Conservation (phyloP, 1,140 invertebrate genomes). For the Holcopasites calliopsidis region DNA sequence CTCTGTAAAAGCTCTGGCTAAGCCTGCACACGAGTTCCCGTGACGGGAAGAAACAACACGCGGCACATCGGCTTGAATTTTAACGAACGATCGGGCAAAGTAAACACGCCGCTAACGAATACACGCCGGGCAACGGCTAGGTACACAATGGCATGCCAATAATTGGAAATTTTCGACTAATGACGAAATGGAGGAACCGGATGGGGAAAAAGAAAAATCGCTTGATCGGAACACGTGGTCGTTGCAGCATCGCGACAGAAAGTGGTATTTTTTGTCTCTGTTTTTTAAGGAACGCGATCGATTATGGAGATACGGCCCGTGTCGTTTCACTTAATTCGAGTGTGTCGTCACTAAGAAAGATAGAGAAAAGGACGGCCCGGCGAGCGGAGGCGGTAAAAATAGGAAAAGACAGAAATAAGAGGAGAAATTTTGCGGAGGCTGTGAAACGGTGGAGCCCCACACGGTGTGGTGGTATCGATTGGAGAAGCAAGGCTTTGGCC, state of each 20-base stretch:
- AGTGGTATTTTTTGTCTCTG: neutral
- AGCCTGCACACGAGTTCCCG: neutral
- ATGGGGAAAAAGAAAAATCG: neutral
- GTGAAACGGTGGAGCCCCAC: slow-evolving; percentile 57
- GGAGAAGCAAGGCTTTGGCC: slow-evolving; percentile 47
- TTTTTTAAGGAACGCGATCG: neutral
- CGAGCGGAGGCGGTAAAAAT: neutral
- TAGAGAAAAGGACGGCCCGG: neutral
- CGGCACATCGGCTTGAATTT: slow-evolving; percentile 6
- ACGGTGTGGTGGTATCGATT: slow-evolving; percentile 57
- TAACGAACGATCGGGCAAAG: slow-evolving; percentile 30
- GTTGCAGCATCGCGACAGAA: neutral
- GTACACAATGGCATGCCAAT: neutral
- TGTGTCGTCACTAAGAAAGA: neutral
- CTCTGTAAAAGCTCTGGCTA: neutral
- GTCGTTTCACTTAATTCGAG: neutral
- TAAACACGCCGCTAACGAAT: neutral
- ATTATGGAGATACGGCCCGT: neutral
- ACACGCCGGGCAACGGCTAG: neutral
- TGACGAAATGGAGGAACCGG: neutral
- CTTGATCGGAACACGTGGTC: too few relatives aligned
- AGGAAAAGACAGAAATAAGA: slow-evolving; percentile 14
- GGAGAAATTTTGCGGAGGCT: slow-evolving; percentile 56
- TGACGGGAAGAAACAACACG: slow-evolving; percentile 14
- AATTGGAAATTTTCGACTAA: neutral